Base-by-base conservation (phyloP, 2,888 invertebrate genomes). In the Dynastes grantii region DNA sequence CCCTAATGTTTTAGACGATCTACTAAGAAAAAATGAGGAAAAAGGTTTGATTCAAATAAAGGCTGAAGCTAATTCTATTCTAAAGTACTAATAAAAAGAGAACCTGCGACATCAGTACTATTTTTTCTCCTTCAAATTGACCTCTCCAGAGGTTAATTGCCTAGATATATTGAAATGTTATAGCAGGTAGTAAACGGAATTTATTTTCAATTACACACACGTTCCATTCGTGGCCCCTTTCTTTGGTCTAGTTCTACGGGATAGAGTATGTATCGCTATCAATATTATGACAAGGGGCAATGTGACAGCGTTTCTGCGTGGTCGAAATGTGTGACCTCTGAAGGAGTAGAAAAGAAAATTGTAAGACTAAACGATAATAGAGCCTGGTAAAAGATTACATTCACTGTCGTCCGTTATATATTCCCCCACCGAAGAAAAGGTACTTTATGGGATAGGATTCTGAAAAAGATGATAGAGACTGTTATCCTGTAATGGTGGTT, bases 401-500 rank as follows among this genome's bases (percentile, higher is more conserved):
- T 16, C 45, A 40, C 71, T 53, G 55, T 58, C 55, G 71, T 71
- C 55, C 37, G 71, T 71, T 55, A 71, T 37, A 71, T 32, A 37
- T 71, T 55, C 40, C 55, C 53, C 63, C 32, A 11, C 37, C 45
- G 67, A 61, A 61, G 49, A 49, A 9, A 53, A 70, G 77, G 49
- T 77, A 63, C 64, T 75, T 75, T 65, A 78, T 75, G 51, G 32
- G 65, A 32, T 13, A 63, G 76, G 68, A 76, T 78, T 67, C 78
- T 40, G 65, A 49, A 68, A 67, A 63, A 76, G 68, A 81, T 79
- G 80, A 80, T 80, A 81, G 79, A 78, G 78, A 80, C 70, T 79
- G 80, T 81, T 81, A 81, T 80, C 77, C 81, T 71, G 80, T 81
- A 81, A 81, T 81, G 80, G 81, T 73, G 45, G 78, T 76, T 67